Conservation (phyloP, 2,888 invertebrate species). For the Glaucopsyche alexis region DNA sequence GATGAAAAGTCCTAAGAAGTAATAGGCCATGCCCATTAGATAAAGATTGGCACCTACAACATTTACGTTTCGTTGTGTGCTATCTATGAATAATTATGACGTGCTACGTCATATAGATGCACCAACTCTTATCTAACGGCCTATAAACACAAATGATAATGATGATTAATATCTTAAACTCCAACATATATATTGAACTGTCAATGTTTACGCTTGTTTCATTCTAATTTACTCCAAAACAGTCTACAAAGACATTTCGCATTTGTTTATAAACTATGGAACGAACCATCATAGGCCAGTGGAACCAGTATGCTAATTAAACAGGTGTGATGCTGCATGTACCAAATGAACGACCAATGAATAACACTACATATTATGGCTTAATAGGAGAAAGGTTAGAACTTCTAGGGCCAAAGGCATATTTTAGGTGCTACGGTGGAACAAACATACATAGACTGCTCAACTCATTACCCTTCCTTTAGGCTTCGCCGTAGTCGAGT, state of each 20-base stretch:
- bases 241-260: conserved; percentile 24
- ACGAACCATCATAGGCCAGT: background rate
- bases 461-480: too few species aligned
- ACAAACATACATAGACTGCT: too few species aligned
- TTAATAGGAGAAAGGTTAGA: background rate
- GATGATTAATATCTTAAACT: background rate
- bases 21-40: too few species aligned
- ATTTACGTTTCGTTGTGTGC: too few species aligned
- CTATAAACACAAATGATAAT: background rate
- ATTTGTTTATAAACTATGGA: conserved; percentile 22
- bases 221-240: conserved; percentile 26
- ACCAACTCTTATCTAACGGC: too few species aligned
- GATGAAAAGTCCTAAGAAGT: too few species aligned
- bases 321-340: conserved; percentile 14
- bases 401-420: background rate
- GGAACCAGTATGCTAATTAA: conserved; percentile 3
- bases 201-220: conserved; percentile 24
- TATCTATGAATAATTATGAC: too few species aligned
- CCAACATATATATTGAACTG: conserved; percentile 3
- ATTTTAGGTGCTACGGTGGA: background rate
- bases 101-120: too few species aligned
- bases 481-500: too few species aligned
- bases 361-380: background rate
- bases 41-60: too few species aligned
- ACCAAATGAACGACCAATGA: background rate